These are phyloP conservation scores for Falco columbarius DNA, from an alignment of 2,797 vertebrate species.

Conservation along the genomic window DNA sequence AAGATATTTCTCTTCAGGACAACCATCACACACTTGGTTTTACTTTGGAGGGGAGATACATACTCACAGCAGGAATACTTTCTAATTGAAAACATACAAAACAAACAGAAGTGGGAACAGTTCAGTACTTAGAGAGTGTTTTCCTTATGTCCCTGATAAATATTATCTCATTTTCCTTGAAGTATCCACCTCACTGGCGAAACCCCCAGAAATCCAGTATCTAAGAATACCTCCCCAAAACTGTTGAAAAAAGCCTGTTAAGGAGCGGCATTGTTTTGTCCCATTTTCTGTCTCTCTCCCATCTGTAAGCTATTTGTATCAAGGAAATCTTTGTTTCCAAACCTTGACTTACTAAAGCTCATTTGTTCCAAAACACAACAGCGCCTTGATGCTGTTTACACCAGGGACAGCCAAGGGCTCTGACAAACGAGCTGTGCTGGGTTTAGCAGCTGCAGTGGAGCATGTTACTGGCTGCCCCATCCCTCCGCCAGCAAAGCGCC, in stretches of 20 bases:
- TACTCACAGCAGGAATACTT: neutral
- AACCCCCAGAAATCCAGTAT: neutral
- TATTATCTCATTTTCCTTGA: neutral
- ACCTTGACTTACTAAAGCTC: neutral
- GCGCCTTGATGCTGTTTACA: neutral
- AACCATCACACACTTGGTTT: slow-evolving; percentile 7
- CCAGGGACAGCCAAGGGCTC: neutral
- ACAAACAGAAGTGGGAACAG: neutral
- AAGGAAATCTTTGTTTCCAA: slow-evolving; percentile 40
- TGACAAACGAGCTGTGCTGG: neutral
- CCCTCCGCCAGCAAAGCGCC: neutral
- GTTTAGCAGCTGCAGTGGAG: neutral
- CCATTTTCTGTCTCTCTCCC: neutral
- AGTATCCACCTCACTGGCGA: neutral
- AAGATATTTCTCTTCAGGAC: slow-evolving; percentile 19
- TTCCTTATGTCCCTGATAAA: neutral
- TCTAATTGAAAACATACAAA: neutral
- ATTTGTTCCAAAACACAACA: slow-evolving; percentile 48
- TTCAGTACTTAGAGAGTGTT: neutral
- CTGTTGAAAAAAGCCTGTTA: neutral
- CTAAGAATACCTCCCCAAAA: neutral
- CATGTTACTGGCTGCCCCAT: neutral
- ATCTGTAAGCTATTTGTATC: slow-evolving; percentile 6
- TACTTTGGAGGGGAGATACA: neutral
- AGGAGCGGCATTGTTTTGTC: neutral